Evolutionary conservation across 2,888 invertebrate species (phyloP).

Genomic region (Branchinecta sandiegonensis): DNA sequence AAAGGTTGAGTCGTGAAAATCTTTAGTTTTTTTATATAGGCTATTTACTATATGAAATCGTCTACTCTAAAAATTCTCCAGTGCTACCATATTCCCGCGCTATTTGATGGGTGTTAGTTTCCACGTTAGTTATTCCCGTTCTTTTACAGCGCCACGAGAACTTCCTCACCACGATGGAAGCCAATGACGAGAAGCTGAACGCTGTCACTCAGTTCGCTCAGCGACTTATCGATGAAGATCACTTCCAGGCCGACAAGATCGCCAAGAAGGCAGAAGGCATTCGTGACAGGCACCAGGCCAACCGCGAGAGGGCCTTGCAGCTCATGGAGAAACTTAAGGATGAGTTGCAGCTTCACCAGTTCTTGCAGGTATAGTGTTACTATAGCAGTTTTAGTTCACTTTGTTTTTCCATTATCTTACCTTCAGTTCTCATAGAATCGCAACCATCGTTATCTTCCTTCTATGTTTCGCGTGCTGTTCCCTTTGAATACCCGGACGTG

Average conservation of each 20-base stretch:
- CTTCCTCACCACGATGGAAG: constrained; percentile 98
- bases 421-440: too few relatives aligned
- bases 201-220: constrained; percentile 87
- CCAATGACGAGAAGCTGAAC: constrained; percentile 98
- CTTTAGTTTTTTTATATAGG: too few relatives aligned
- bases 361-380: constrained; percentile 43
- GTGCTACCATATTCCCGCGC: too few relatives aligned
- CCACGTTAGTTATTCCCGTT: background rate
- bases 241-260: constrained; percentile 88
- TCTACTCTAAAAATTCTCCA: too few relatives aligned
- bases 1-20: too few relatives aligned
- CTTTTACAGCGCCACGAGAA: constrained; percentile 65
- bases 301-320: constrained; percentile 77
- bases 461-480: too few relatives aligned
- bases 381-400: too few relatives aligned
- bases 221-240: constrained; percentile 75
- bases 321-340: constrained; percentile 86
- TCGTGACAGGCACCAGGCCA: constrained; percentile 70
- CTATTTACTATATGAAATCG: too few relatives aligned
- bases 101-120: too few relatives aligned
- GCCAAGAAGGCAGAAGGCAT: constrained; percentile 91
- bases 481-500: too few relatives aligned
- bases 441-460: too few relatives aligned
- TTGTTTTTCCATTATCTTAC: too few relatives aligned
- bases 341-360: constrained; percentile 88